Evolutionary conservation across 2,797 vertebrate species (phyloP).

Genomic region (Syndactyla subalaris): DNA sequence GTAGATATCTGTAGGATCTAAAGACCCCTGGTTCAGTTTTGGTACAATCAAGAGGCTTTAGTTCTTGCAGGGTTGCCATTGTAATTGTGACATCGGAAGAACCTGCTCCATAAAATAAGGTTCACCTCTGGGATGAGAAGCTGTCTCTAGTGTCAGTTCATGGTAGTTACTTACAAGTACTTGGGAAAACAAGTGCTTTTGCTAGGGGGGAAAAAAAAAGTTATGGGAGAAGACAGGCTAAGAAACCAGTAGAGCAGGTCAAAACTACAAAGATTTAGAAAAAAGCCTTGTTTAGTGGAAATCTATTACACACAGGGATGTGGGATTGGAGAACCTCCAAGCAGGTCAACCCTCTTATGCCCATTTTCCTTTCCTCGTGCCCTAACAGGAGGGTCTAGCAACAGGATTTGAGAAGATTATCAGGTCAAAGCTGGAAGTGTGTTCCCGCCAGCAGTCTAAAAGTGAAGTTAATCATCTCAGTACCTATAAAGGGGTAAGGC

Average conservation of each 20-base stretch:
- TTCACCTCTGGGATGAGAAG: not conserved
- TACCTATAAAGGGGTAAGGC: not conserved
- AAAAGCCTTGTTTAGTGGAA: not conserved
- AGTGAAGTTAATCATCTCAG: slow-evolving; percentile 57
- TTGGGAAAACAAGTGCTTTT: not conserved
- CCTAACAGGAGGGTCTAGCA: not conserved
- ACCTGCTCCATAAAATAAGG: not conserved
- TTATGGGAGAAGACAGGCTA: not conserved
- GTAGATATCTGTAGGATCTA: not conserved
- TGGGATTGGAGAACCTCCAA: not conserved
- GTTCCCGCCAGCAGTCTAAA: slow-evolving; percentile 30
- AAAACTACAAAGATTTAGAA: not conserved
- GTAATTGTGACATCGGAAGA: not conserved
- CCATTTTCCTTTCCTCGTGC: not conserved
- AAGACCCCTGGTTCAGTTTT: not conserved
- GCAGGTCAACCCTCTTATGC: not conserved
- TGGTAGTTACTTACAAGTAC: not conserved
- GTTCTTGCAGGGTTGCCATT: not conserved
- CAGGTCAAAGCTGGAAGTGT: slow-evolving; percentile 11
- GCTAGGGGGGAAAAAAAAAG: not conserved
- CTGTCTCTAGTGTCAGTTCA: not conserved
- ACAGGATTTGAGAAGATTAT: slow-evolving; percentile 40
- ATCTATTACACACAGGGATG: fast-evolving
- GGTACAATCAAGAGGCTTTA: not conserved
- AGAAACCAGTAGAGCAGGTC: not conserved